Evolutionary conservation across 2,888 invertebrate genomes (phyloP), one percentile per base, ranked within the genome.

Genomic region (Mimumesa dahlbomi): DNA sequence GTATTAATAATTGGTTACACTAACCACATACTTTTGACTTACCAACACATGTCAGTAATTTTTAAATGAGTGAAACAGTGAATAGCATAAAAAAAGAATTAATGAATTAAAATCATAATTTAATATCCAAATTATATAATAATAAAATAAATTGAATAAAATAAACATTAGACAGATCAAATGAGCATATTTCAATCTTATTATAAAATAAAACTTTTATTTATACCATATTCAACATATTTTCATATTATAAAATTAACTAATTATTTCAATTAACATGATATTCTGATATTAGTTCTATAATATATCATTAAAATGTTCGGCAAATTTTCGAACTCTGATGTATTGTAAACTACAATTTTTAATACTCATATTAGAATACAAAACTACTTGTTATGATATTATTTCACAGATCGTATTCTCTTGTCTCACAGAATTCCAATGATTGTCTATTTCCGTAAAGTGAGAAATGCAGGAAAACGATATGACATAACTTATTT

Each of bases 61-160:
- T 49, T 69, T 66, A 43, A 11, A 68, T 9, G 66, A 69, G 52
- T 53, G n/a, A 59, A 62, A 52, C 21, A 52, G 62, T 29, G 49
- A 62, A 62, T 62, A 48, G 53, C 29, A 49, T 49, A 62, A 65
- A 34, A 38, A 29, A 49, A 19, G 29, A 11, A 29, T 29, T 29
- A 65, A 56, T 38, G 21, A 45, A 21, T 45, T 13, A 11, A 46
- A 21, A 54, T 16, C 21, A 22, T 19, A 40, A 42, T 7, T 11
- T 9, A 42, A 42, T n/a, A 29, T 7, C 5, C 7, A 13, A 43
- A 34, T 34, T 38, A 61, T n/a, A 14, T n/a, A 25, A 21, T 45
- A 53, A 13, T 34, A 42, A 42, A 42, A 42, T 21, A 38, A 4
- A 2, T 38, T 22, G 13, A 22, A 7, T n/a, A n/a, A 14, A 18